Base-by-base conservation (phyloP, 2,888 invertebrate species). In the Leptopterna dolabrata region DNA sequence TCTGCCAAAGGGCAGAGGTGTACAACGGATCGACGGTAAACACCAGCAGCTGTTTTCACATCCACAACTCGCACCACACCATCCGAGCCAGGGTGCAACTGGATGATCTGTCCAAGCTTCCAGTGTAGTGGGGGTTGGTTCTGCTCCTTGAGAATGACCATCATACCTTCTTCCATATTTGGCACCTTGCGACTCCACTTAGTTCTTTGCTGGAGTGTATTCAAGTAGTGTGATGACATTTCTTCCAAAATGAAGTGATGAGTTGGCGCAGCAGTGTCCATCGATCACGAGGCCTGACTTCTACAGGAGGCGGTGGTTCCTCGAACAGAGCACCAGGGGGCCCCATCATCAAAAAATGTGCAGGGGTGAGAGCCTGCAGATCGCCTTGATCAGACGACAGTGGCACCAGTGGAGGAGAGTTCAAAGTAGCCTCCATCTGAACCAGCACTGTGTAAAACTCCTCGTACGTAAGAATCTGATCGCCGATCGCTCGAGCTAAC, bases 331-430 rank as follows among this genome's bases (percentile, higher is more conserved):
- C 47, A 14, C 47, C 14, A 14, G 47, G 47, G 14, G 87, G 76
- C 29, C 71, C 87, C 24, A 47, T 36, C 11, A 83, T 43, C 7
- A 87, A 47, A 83, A 87, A 87, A 36, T 87, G 87, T 6, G 83
- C 83, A 16, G 87, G 87, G 9, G 87, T 84, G 9, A 87, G 45
- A 14, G 84, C 83, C 11, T 19, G 24, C 4, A 87, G 24, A 47
- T 87, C 87, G 2, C 70, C 51, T 7, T 84, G 70, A 45, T 87
- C 83, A 16, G 45, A 19, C 4, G 45, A 41, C 27, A 87, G 43
- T 4, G 87, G 83, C 1, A 47, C 51, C n/a, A n/a, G n/a, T n/a
- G n/a, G n/a, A n/a, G n/a, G n/a, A n/a, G n/a, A n/a, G n/a, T n/a
- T n/a, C n/a, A n/a, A n/a, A n/a, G n/a, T n/a, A n/a, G n/a, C n/a